Base-by-base conservation (phyloP, 2,888 invertebrate genomes). In the Eupithecia subfuscata region DNA sequence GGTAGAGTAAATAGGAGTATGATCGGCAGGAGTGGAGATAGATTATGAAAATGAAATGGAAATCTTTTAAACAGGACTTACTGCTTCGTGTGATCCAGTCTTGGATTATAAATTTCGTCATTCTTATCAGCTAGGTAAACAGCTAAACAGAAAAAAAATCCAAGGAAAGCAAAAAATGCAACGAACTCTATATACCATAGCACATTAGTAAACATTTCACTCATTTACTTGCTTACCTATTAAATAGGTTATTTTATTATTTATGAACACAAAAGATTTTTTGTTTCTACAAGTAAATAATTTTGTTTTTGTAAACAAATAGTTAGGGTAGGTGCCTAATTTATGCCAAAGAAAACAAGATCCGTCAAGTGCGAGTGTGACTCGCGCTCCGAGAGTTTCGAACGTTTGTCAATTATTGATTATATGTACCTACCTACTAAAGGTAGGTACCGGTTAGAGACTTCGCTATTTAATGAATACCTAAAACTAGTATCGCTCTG, bases 161-260 rank as follows among this genome's bases (percentile, higher is more conserved):
- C 84, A 64, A 92, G 81, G 22, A 88, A 77, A 11, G 86, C 68
- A 40, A 82, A 84, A 81, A 93, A 92, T 3, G 88, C 89, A 40
- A 91, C 78, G 75, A 94, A 92, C 75, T 94, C 94, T 45, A 94
- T 83, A 80, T 92, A 94, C 94, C 94, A 94, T 3, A 93, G 81
- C 6, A 85, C 80, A 76, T 86, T 90, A 0, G 93, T 89, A 75
- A 89, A 92, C 71, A 87, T 76, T 9, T 86, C 86, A 73, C 86
- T 84, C 90, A 90, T 18, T 12, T 22, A 43, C 12, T 67, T 40
- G 1, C 12, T 34, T 64, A 56, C 5, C n/a, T n/a, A n/a, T 1
- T 52, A 52, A 18, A n/a, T 48, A 18, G 2, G 1, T 18, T 18
- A 48, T 16, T 45, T 16, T 45, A 48, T 18, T 48, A 48, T 48